Base-by-base conservation (phyloP, 2,113 vertebrate genomes). In the Serinus canaria region DNA sequence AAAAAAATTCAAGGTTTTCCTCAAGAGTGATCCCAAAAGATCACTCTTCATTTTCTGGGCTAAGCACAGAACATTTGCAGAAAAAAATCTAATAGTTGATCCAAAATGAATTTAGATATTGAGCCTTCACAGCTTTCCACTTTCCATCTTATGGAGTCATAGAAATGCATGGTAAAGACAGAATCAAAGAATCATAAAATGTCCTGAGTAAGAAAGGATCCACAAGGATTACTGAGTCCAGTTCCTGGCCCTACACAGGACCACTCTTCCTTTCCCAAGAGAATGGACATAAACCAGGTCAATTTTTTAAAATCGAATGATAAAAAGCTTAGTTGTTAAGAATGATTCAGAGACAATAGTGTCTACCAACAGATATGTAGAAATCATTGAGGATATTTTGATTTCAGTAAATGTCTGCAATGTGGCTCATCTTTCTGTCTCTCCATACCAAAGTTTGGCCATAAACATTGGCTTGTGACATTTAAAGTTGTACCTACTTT, bases 391-490 rank as follows among this genome's bases (percentile, higher is more conserved):
- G 30, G 49, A 30, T 60, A 69, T 67, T 86, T 91, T 43, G 4
- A 43, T 91, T 77, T 89, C 39, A 68, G 15, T 35, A 81, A 24
- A 55, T 2, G 2, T 16, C 21, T 39, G 2, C 30, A 47, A 17
- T 18, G 6, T 64, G n/a, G 33, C 13, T 69, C 28, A 52, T 9
- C 16, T 62, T 92, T 87, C 28, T 74, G 1, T 28, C 5, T 55
- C 47, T 52, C 13, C 6, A 1, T 22, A 66, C 37, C 8, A 9
- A 69, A 52, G 22, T 22, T 25, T 69, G 28, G 4, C 16, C 58
- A 49, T n/a, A 77, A 53, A 37, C 0, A 0, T 5, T 72, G n/a
- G 4, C 27, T 81, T 55, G 3, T 70, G 23, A 43, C 13, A 15
- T 74, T 44, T 75, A 46, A 89, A 84, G 6, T 56, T 3, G 3